Evolutionary conservation across 2,888 invertebrate genomes (phyloP).

Genomic region (Crocallis elinguaria): DNA sequence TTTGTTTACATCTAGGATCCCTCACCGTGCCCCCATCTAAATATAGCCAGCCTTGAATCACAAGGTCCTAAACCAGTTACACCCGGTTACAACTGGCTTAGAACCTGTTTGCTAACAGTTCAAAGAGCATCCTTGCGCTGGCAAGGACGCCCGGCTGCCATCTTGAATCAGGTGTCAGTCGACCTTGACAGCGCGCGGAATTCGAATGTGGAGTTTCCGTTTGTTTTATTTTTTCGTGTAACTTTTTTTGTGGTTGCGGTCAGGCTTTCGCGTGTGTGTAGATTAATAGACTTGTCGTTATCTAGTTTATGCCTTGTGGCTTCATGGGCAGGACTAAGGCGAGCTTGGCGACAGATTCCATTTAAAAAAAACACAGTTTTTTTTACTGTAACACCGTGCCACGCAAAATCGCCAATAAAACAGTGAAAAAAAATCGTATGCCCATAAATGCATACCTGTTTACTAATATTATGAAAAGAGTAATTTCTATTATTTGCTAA

Average conservation of each 20-base stretch:
- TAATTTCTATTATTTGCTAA: too few relatives aligned
- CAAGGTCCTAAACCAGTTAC: background rate
- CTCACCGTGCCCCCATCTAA: background rate
- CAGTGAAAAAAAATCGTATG: too few relatives aligned
- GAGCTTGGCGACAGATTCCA: too few relatives aligned
- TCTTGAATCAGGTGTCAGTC: conserved; percentile 42
- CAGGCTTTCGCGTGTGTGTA: conserved; percentile 5
- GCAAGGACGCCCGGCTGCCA: conserved; percentile 47
- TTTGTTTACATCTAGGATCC: background rate
- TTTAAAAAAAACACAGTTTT: too few relatives aligned
- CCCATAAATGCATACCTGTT: too few relatives aligned
- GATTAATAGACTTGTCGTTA: conserved; percentile 1
- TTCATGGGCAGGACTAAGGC: too few relatives aligned
- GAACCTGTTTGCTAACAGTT: conserved; percentile 29
- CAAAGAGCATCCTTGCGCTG: conserved; percentile 44
- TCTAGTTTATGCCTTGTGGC: background rate
- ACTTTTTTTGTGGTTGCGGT: background rate
- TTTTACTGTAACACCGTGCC: too few relatives aligned
- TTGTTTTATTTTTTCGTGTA: conserved; percentile 10
- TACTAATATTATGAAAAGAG: too few relatives aligned
- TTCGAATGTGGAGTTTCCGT: conserved; percentile 13
- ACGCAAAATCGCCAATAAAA: too few relatives aligned
- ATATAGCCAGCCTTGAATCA: conserved; percentile 8
- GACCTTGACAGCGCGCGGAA: conserved; percentile 36
- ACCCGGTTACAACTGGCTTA: too few relatives aligned